Percentiles rank a stretch among this genome's conserved stretches.
Evolutionary conservation across 2,113 vertebrate genomes (phyloP).

Genomic region (Oreocharis arfaki): DNA sequence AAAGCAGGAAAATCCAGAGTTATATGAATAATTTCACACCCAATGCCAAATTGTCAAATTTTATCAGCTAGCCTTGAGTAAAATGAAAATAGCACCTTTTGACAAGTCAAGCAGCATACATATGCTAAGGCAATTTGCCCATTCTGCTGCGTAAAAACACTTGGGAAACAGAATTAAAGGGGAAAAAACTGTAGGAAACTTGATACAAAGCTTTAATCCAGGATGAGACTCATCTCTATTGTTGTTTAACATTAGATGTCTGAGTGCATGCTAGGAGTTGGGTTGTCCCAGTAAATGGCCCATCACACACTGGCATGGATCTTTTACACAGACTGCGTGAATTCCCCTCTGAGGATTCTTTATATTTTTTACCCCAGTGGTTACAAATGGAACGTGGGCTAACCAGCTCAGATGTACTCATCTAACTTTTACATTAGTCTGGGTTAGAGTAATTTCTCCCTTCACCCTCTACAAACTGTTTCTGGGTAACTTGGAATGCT

Average conservation of each 20-base stretch:
- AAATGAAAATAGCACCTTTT: not conserved
- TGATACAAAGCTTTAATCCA: not conserved
- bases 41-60: not conserved
- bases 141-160: not conserved
- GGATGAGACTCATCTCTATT: not conserved
- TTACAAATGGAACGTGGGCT: not conserved
- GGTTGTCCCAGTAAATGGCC: not conserved
- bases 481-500: not conserved
- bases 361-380: rapidly evolving
- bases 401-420: not conserved
- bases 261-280: not conserved
- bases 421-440: not conserved
- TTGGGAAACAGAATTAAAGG: not conserved
- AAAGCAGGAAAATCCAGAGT: not conserved
- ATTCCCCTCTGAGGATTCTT: not conserved
- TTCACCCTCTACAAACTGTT: not conserved
- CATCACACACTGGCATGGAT: not conserved
- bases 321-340: not conserved
- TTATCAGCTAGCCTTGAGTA: not conserved
- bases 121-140: not conserved
- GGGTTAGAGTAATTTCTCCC: not conserved
- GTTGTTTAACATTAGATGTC: not conserved
- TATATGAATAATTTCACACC: constrained; percentile 14
- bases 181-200: not conserved
- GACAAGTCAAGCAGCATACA: not conserved